Conservation (phyloP, 2,888 invertebrate species). For the Rotaria socialis region DNA sequence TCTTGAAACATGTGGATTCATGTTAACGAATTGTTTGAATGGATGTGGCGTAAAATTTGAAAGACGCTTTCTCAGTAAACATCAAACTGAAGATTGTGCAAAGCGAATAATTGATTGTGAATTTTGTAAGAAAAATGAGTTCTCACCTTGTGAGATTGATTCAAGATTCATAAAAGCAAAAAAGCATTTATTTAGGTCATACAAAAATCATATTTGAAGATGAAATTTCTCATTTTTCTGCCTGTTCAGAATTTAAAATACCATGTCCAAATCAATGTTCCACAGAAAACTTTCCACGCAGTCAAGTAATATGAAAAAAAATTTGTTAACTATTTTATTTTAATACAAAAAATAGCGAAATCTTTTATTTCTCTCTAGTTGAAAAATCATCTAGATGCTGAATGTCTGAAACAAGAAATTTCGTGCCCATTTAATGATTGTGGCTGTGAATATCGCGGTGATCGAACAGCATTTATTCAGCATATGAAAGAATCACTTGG, state of each 20-base stretch:
- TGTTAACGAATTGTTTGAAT: conserved; percentile 50
- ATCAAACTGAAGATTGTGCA: conserved; percentile 51
- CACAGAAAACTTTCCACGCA: conserved; percentile 50
- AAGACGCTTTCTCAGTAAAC: conserved; percentile 49
- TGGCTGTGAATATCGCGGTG: conserved; percentile 49
- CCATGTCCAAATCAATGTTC: conserved; percentile 53
- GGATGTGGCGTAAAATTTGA: conserved; percentile 51
- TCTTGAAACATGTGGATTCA: conserved; percentile 50
- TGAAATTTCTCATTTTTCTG: conserved; percentile 50
- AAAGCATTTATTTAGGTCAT: neutral
- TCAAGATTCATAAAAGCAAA: no score
- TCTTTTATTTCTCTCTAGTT: conserved; percentile 12
- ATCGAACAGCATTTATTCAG: conserved; percentile 44
- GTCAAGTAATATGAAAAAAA: conserved; percentile 48
- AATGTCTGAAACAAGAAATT: conserved; percentile 51
- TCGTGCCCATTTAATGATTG: conserved; percentile 51
- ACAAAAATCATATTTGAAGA: conserved; percentile 48
- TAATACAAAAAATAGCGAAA: neutral
- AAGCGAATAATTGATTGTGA: conserved; percentile 50
- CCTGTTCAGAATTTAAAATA: conserved; percentile 50
- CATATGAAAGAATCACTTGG: conserved; percentile 57
- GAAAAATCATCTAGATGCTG: conserved; percentile 51
- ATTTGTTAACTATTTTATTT: no score
- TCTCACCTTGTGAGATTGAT: no score
- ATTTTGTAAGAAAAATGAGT: conserved; percentile 48